Evolutionary conservation across 1,140 invertebrate genomes (phyloP).

Genomic region (Sminthurides bifidus): DNA sequence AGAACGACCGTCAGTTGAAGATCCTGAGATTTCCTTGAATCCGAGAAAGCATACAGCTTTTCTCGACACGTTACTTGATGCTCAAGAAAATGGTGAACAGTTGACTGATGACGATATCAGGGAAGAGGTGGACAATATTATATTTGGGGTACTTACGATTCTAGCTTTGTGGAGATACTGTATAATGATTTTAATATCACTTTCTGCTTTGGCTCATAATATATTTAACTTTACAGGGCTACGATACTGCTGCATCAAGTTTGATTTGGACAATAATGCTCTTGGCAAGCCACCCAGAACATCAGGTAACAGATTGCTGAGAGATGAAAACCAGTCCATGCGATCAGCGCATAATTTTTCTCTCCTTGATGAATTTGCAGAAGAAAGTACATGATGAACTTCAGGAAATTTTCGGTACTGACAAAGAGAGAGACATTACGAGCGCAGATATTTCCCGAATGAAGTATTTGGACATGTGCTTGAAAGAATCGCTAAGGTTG

Average conservation of each 20-base stretch:
- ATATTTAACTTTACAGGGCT: no score
- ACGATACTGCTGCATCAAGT: constrained; percentile 11
- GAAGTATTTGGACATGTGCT: constrained; percentile 50
- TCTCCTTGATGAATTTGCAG: constrained; percentile 13
- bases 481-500: constrained; percentile 49
- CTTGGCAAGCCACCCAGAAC: constrained; percentile 2
- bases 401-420: constrained; percentile 33
- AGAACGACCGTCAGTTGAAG: no score
- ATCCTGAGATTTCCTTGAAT: no score
- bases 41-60: no score
- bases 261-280: constrained; percentile 11
- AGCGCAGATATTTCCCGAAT: constrained; percentile 42
- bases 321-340: background rate
- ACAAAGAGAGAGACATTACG: constrained; percentile 33
- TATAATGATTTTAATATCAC: background rate
- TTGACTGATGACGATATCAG: constrained; percentile 43
- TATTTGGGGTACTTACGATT: constrained; percentile 42
- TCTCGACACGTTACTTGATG: constrained; percentile 45
- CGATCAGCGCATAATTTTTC: background rate
- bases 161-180: no score
- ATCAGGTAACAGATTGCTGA: background rate
- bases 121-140: constrained; percentile 41
- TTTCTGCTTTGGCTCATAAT: no score
- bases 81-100: constrained; percentile 32
- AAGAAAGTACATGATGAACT: constrained; percentile 34